phyloP scores from a whole-genome alignment of 1,140 invertebrate genomes.

The Bombus pascuorum region DNA sequence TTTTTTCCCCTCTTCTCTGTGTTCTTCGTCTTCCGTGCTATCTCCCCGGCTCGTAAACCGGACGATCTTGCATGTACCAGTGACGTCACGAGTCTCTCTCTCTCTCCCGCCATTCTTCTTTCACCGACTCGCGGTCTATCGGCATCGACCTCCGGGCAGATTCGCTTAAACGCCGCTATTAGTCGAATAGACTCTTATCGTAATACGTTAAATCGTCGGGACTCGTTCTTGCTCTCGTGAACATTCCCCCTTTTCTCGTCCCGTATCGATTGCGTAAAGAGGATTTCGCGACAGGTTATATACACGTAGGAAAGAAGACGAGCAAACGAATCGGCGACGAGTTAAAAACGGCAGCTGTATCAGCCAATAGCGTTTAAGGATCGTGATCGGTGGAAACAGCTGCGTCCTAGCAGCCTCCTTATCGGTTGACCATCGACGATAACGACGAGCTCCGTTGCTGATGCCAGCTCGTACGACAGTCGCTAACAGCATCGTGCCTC shows the following conservation, averaged over 20 bases:
- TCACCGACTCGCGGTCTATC: conserved; percentile 19
- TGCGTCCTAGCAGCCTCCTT: conserved; percentile 69
- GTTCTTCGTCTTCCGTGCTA: background rate
- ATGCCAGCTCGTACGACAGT: background rate
- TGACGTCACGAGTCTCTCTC: conserved; percentile 24
- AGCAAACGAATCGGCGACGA: background rate
- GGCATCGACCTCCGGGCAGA: conserved; percentile 30
- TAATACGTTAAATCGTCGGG: conserved; percentile 25
- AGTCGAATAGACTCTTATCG: conserved; percentile 29
- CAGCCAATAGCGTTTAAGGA: conserved; percentile 65
- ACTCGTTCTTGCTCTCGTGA: background rate
- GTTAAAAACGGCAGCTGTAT: conserved; percentile 38
- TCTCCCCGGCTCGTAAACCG: conserved; percentile 39
- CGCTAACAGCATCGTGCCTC: conserved; percentile 12
- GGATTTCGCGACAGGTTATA: background rate
- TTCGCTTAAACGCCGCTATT: conserved; percentile 56
- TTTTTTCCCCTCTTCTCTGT: conserved; percentile 8
- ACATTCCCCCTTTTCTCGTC: background rate
- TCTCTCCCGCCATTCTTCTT: conserved; percentile 30
- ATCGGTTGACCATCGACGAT: conserved; percentile 65
- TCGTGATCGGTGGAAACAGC: conserved; percentile 69
- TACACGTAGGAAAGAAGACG: background rate
- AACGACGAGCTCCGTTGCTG: conserved; percentile 29
- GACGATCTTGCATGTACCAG: conserved; percentile 47
- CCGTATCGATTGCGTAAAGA: background rate